These are phyloP conservation scores for Gyps fulvus DNA, from an alignment of 2,113 vertebrate species.

Conservation along the genomic window DNA sequence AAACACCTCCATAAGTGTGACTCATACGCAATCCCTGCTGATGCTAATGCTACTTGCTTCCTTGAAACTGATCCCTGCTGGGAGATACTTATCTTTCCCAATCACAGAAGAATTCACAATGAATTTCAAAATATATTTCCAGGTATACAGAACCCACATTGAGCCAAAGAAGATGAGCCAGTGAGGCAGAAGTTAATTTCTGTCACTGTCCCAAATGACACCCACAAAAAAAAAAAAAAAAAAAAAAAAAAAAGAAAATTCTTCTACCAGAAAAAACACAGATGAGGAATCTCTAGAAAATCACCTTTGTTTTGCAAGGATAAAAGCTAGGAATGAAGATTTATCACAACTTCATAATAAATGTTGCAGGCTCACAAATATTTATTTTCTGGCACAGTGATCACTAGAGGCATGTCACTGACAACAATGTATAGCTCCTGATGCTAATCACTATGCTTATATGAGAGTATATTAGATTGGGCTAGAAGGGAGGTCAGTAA, in stretches of 20 bases:
- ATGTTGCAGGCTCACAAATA: neutral
- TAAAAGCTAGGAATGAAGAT: neutral
- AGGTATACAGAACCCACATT: neutral
- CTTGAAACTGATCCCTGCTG: neutral
- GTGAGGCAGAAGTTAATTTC: neutral
- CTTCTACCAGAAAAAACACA: neutral
- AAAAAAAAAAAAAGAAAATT: neutral
- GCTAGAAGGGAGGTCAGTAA: neutral
- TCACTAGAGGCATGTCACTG: neutral
- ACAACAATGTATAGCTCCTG: neutral
- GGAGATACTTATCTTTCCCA: neutral
- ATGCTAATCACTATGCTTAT: neutral
- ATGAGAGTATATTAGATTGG: neutral
- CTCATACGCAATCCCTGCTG: neutral
- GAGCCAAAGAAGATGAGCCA: neutral
- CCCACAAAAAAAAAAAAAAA: neutral
- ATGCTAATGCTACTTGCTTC: neutral
- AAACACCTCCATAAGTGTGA: neutral
- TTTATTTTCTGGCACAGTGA: neutral
- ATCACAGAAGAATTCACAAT: neutral
- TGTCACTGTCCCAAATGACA: neutral
- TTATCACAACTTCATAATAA: neutral
- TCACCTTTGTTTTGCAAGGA: neutral
- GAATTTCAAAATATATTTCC: neutral
- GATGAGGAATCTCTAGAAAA: neutral